phyloP scores from a whole-genome alignment of 1,140 invertebrate species.

The Ectropis grisescens region DNA sequence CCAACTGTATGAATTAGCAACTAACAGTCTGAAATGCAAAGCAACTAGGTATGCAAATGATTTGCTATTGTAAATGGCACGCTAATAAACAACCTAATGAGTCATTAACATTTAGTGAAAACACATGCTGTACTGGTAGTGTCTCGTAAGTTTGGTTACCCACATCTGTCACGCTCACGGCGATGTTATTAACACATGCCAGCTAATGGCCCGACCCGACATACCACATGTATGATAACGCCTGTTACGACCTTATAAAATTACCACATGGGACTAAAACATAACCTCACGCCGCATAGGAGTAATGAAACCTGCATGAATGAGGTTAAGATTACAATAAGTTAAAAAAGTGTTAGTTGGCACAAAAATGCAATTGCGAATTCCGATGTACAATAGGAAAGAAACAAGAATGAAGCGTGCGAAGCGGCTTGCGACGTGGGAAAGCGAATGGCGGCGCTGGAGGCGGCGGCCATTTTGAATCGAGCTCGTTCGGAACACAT shows the following conservation, averaged over 20 bases:
- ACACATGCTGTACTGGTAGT: constrained; percentile 23
- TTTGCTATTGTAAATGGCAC: no score
- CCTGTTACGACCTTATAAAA: constrained; percentile 14
- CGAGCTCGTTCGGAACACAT: constrained; percentile 51
- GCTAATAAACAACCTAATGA: constrained; percentile 11
- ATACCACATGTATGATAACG: constrained; percentile 22
- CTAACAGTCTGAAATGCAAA: no score
- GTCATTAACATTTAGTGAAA: constrained; percentile 23
- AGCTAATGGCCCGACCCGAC: constrained; percentile 26
- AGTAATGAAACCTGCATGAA: no score
- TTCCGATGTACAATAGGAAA: constrained; percentile 35
- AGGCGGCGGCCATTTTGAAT: constrained; percentile 56
- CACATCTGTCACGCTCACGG: constrained; percentile 31
- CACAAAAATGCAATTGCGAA: constrained; percentile 37
- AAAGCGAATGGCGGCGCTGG: constrained; percentile 61
- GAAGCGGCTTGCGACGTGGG: constrained; percentile 54
- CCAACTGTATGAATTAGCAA: no score
- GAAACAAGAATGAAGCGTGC: constrained; percentile 58
- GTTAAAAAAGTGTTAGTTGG: no score
- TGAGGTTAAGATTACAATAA: no score
- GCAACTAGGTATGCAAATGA: no score
- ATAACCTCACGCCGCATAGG: no score
- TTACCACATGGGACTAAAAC: constrained; percentile 5
- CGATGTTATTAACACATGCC: constrained; percentile 35
- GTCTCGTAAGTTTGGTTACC: constrained; percentile 22